Evolutionary conservation across 2,888 invertebrate genomes (phyloP).

Genomic region (Dicycla oo): DNA sequence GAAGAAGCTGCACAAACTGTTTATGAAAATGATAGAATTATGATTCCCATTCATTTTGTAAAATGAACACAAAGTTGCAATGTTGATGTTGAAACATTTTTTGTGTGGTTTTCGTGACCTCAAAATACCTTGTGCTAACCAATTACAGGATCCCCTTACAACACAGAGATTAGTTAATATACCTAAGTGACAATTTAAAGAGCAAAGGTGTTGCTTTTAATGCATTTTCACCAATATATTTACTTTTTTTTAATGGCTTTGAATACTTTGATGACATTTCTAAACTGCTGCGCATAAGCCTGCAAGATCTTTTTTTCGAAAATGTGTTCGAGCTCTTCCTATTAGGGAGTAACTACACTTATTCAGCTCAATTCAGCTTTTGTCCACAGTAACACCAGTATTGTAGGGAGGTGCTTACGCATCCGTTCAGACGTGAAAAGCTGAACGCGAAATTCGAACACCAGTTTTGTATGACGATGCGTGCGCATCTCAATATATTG

Average conservation of each 20-base stretch:
- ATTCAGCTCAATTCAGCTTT: no score
- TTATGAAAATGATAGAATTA: neutral
- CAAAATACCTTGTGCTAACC: neutral
- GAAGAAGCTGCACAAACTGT: neutral
- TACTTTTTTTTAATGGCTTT: neutral
- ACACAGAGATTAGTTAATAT: neutral
- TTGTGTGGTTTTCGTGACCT: neutral
- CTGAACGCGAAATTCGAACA: no score
- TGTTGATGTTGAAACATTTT: no score
- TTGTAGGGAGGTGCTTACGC: no score
- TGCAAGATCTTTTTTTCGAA: neutral
- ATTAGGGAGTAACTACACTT: no score
- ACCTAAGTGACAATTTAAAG: neutral
- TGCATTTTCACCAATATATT: no score
- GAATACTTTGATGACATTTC: neutral
- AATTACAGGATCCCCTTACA: neutral
- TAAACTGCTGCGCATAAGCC: neutral
- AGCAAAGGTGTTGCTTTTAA: neutral
- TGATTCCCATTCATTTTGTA: neutral
- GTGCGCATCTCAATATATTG: no score
- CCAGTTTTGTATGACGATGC: no score
- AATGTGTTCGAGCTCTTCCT: no score
- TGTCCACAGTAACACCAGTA: no score
- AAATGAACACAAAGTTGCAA: neutral
- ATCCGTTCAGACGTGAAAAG: no score